These are phyloP conservation scores for Cryptophagus acutangulus DNA, from an alignment of 2,888 invertebrate species.

Conservation along the genomic window DNA sequence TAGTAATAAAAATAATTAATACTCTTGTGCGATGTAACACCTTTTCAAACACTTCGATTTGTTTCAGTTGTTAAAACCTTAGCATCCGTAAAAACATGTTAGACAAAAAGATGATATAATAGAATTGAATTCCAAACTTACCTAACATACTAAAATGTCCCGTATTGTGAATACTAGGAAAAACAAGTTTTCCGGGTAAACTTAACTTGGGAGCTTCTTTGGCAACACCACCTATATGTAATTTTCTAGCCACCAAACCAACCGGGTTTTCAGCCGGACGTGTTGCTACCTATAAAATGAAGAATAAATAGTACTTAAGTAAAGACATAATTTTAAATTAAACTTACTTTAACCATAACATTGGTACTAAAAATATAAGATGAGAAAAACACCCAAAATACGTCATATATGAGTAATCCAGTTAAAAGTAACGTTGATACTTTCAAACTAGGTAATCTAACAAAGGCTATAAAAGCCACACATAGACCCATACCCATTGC, in stretches of 20 bases:
- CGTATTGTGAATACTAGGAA: constrained; percentile 93
- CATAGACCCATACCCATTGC: constrained; percentile 98
- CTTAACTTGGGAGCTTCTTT: constrained; percentile 93
- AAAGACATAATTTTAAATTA: neutral
- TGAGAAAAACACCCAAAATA: constrained; percentile 99
- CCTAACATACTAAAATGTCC: constrained; percentile 96
- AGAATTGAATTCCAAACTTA: constrained; percentile 38
- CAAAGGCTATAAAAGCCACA: constrained; percentile 96
- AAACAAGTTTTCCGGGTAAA: constrained; percentile 93
- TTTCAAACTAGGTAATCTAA: constrained; percentile 91
- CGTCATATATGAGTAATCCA: constrained; percentile 91
- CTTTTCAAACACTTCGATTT: too few species aligned
- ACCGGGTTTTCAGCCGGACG: constrained; percentile 89
- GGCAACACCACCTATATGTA: constrained; percentile 85
- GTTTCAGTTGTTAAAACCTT: too few species aligned
- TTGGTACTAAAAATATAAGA: constrained; percentile 98
- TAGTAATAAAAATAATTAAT: too few species aligned
- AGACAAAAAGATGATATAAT: neutral
- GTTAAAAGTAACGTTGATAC: constrained; percentile 91
- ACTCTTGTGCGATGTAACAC: too few species aligned
- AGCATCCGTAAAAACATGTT: neutral
- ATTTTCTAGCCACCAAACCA: constrained; percentile 86
- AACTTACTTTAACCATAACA: constrained; percentile 90
- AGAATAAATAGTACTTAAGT: constrained; percentile 2
- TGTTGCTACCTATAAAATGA: constrained; percentile 57